Conservation (phyloP, 1,140 invertebrate genomes). For the Drosophila guanche region DNA sequence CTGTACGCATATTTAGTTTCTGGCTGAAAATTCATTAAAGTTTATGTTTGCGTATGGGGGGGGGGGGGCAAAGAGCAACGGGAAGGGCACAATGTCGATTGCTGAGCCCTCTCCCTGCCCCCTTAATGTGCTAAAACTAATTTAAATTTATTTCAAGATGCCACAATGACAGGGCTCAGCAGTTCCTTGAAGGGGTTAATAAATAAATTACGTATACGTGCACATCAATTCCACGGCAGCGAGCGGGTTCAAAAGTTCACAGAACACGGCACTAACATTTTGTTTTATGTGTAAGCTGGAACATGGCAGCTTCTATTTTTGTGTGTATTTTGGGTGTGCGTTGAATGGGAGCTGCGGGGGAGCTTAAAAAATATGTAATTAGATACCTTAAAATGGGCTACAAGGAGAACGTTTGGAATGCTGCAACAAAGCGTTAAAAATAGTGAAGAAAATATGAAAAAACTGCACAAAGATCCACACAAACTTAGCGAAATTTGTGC, state of each 20-base stretch:
- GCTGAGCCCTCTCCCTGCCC: constrained; percentile 45
- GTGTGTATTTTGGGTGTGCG: neutral
- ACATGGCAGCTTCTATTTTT: neutral
- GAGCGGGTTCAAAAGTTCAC: constrained; percentile 61
- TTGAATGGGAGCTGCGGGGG: no score
- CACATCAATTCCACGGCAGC: constrained; percentile 68
- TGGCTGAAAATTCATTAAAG: constrained; percentile 76
- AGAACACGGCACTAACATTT: constrained; percentile 40
- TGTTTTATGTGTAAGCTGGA: constrained; percentile 34
- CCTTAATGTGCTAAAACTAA: constrained; percentile 82
- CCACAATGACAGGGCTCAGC: constrained; percentile 37
- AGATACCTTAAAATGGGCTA: no score
- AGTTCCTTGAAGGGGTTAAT: constrained; percentile 73
- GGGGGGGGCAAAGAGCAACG: constrained; percentile 14
- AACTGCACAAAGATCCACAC: no score
- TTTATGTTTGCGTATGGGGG: constrained; percentile 78
- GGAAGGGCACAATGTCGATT: constrained; percentile 63
- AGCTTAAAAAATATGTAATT: no score
- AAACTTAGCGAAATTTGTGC: no score
- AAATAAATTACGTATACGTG: constrained; percentile 81
- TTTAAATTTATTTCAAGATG: constrained; percentile 81
- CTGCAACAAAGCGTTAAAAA: no score
- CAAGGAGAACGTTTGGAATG: no score
- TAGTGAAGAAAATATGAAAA: no score
- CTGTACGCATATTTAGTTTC: constrained; percentile 69